Evolutionary conservation across 2,888 invertebrate genomes (phyloP), one percentile per base, ranked within the genome.

Genomic region (Tiphia femorata): DNA sequence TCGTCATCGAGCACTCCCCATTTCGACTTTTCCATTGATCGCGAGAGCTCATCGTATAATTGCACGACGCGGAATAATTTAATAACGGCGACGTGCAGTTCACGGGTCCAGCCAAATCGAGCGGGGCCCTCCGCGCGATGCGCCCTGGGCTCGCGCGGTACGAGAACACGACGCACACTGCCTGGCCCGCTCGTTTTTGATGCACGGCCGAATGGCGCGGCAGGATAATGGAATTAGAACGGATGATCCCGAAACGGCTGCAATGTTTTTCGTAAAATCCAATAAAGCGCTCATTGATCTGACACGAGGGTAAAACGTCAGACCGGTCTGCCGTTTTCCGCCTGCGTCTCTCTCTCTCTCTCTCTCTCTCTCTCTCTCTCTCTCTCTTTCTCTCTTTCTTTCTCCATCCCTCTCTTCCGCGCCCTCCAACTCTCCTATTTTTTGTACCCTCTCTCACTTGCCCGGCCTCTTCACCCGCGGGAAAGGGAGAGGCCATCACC

Each of bases 151-250:
- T 3, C 29, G 12, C 33, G 12, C 33, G n/a, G n/a, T n/a, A n/a
- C n/a, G n/a, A n/a, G n/a, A n/a, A n/a, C n/a, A n/a, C n/a, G n/a
- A 33, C 12, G 8, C 33, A 33, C 33, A 1, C n/a, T n/a, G n/a
- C n/a, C n/a, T n/a, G n/a, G n/a, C 33, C 12, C 33, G 33, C 33
- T 1, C 33, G 33, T 14, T 33, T 33, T 33, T n/a, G 33, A 33
- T 14, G 33, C 33, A 12, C 54, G 52, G 54, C n/a, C n/a, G n/a
- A n/a, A n/a, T n/a, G n/a, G n/a, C n/a, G n/a, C n/a, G n/a, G n/a
- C n/a, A n/a, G n/a, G n/a, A n/a, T 61, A 67, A 69, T 62, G 52
- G 58, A 60, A 69, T 69, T 64, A 56, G 49, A 64, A 60, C 61
- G 59, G 58, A 64, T 58, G 62, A 68, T 64, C 57, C 38, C 41